Base-by-base conservation (phyloP, 2,888 invertebrate species). In the Aleiodes testaceus region DNA sequence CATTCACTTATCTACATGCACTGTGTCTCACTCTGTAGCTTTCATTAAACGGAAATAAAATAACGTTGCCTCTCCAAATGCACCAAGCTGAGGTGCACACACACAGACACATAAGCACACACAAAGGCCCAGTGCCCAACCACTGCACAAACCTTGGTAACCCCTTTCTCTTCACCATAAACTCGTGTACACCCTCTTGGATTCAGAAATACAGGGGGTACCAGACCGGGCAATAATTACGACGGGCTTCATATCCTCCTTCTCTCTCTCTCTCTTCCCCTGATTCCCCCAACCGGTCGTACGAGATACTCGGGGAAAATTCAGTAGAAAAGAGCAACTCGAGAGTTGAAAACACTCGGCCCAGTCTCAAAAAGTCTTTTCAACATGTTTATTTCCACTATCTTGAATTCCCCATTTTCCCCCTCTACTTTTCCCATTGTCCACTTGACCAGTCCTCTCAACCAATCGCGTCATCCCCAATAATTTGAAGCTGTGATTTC, bases 11-110 rank as follows among this genome's bases (percentile, higher is more conserved):
- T 47, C 70, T 47, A 36, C 65, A 18, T 55, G 22, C 55, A 55
- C 44, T 14, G 16, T 67, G 45, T 49, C 45, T 47, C 70, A 50
- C 61, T 30, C 18, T 66, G 61, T 50, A 72, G 72, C 74, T 77
- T 75, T 77, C 69, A 75, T 77, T 70, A 75, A 74, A 67, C 72
- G 53, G 63, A 72, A 77, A 77, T 75, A 75, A 77, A 77, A 74
- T 77, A 73, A 74, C 70, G 70, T 71, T 59, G 65, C 68, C 69
- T 89, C 88, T 87, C 49, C 63, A 36, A 59, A 59, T 59, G 59
- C 59, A 59, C 36, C 36, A 36, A 18, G 11, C 59, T 16, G 18
- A 59, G 53, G 44, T 44, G 26, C 20, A 63, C 52, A 50, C 66
- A 67, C 45, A 47, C 14, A 63, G 36, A 44, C 20, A 45, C 59